Conservation (phyloP, 2,113 vertebrate genomes). For the Callaeas wilsoni region DNA sequence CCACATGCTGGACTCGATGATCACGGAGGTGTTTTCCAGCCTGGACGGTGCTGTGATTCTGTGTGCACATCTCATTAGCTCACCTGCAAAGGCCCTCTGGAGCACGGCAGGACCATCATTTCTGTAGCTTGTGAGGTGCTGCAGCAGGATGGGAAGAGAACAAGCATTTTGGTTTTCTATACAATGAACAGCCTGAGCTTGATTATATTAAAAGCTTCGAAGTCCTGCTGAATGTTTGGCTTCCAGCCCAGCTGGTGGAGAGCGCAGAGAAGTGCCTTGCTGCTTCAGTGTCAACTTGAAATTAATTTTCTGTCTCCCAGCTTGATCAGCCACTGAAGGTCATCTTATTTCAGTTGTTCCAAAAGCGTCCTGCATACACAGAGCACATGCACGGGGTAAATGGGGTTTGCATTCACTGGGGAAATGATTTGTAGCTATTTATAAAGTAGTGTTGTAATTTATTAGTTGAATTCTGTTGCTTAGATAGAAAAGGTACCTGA, state of each 20-base stretch:
- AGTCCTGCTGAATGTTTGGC: slow-evolving; percentile 5
- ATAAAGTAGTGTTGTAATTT: slow-evolving; percentile 34
- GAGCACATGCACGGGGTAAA: neutral
- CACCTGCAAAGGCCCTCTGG: neutral
- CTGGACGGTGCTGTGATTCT: neutral
- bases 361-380: neutral
- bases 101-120: neutral
- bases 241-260: neutral
- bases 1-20: accelerated
- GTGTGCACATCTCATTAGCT: neutral
- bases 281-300: slow-evolving; percentile 20
- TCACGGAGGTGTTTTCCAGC: neutral
- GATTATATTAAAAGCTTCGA: neutral
- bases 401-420: neutral
- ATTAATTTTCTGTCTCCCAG: slow-evolving; percentile 22
- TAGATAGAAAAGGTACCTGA: slow-evolving; percentile 46
- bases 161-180: neutral
- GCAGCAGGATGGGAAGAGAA: neutral
- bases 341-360: neutral
- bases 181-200: neutral
- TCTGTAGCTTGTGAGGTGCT: neutral
- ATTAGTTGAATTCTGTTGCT: slow-evolving; percentile 26
- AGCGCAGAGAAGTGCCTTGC: neutral
- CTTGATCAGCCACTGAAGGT: slow-evolving; percentile 14
- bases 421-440: slow-evolving; percentile 50